Evolutionary conservation across 92 coral and sea anemone genomes (phyloP).

Genomic region (Chrysogorgia sp.): DNA sequence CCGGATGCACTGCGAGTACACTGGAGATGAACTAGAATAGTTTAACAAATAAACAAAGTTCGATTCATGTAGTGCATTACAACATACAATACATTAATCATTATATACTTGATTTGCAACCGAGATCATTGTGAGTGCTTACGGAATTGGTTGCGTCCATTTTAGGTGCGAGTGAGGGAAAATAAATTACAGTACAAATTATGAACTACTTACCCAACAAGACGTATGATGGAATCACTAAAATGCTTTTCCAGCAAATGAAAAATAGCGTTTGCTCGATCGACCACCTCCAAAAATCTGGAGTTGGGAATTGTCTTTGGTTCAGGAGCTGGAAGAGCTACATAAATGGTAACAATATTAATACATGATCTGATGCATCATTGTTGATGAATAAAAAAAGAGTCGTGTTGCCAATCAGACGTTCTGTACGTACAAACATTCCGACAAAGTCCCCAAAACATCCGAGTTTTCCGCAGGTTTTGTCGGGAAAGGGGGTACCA

Average conservation of each 20-base stretch:
- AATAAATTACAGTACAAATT: not conserved
- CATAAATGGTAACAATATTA: not conserved
- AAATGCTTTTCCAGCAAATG: constrained; percentile 96
- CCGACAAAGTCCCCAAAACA: too few species aligned
- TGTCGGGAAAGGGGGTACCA: too few species aligned
- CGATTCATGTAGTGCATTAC: too few species aligned
- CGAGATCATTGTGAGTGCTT: not conserved
- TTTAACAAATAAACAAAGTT: too few species aligned
- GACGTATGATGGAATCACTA: constrained; percentile 87
- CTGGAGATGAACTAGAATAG: constrained; percentile 82
- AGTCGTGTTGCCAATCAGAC: too few species aligned
- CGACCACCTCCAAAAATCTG: constrained; percentile 81
- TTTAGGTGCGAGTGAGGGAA: not conserved
- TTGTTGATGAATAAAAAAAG: too few species aligned
- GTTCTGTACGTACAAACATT: too few species aligned
- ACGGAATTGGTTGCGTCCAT: not conserved
- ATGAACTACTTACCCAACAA: constrained; percentile 76
- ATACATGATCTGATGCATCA: too few species aligned
- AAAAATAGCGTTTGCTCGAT: constrained; percentile 93
- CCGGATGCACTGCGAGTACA: constrained; percentile 91
- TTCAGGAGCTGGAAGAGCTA: constrained; percentile 86
- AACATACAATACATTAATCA: not conserved
- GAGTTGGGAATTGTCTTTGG: constrained; percentile 77
- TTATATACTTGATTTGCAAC: not conserved
- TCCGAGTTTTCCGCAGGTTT: too few species aligned